Conservation (phyloP, 2,888 invertebrate species). For the Toxonevra muliebris region DNA sequence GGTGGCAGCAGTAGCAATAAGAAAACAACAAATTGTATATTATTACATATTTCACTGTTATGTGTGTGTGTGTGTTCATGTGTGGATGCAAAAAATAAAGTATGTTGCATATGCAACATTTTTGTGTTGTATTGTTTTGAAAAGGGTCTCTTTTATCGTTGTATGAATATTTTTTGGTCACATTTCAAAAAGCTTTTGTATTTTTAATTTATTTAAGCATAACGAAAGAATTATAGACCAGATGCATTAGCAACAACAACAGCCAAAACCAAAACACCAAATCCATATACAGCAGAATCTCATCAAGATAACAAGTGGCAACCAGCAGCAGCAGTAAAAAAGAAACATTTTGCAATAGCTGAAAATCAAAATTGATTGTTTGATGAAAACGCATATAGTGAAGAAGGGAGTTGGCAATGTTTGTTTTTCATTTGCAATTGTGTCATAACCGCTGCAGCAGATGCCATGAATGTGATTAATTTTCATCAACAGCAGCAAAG, state of each 20-base stretch:
- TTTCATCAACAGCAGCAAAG: neutral
- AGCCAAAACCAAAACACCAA: constrained; percentile 13
- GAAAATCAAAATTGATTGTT: too few relatives aligned
- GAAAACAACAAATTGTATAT: neutral
- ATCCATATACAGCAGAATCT: constrained; percentile 12
- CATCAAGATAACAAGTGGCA: constrained; percentile 39
- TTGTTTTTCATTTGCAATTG: neutral
- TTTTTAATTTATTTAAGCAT: constrained; percentile 40
- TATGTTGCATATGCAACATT: neutral
- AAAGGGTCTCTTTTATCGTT: neutral
- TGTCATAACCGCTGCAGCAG: neutral
- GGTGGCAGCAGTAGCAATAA: neutral
- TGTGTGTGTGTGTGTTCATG: neutral
- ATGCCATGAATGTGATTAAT: constrained; percentile 25
- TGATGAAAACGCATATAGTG: neutral
- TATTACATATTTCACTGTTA: neutral
- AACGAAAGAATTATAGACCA: constrained; percentile 32
- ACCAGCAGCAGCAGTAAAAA: constrained; percentile 21
- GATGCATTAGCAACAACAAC: constrained; percentile 5
- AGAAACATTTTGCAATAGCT: too few relatives aligned
- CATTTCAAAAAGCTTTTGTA: neutral
- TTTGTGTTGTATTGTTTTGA: neutral
- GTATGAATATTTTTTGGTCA: neutral
- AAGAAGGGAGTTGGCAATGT: neutral
- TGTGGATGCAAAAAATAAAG: constrained; percentile 1